Evolutionary conservation across 2,888 invertebrate genomes (phyloP).

Genomic region (Pseudococcus jackbeardsleyi): DNA sequence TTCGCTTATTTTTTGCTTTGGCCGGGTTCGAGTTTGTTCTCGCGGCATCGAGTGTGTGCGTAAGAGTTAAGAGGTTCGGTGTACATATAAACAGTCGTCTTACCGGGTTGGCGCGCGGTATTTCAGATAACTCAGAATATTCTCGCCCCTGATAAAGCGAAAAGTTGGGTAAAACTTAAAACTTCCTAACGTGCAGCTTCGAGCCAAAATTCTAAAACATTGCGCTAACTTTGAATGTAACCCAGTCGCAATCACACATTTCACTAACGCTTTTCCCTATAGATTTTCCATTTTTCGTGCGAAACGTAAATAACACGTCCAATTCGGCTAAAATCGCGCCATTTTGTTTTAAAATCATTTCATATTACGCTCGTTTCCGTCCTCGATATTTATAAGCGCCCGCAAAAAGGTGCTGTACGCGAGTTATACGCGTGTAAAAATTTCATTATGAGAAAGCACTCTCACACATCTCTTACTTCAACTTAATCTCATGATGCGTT

Average conservation of each 20-base stretch:
- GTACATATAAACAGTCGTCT: constrained; percentile 28
- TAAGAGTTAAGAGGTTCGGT: neutral
- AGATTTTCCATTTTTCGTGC: constrained; percentile 44
- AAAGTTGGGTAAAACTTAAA: constrained; percentile 37
- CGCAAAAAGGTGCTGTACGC: neutral
- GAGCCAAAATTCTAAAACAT: constrained; percentile 31
- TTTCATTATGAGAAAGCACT: constrained; percentile 28
- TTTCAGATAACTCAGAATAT: constrained; percentile 39
- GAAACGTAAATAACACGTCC: constrained; percentile 27
- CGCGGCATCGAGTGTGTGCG: neutral
- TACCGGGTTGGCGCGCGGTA: neutral
- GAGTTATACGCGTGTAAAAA: constrained; percentile 18
- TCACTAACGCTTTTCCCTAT: constrained; percentile 25
- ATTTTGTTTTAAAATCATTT: constrained; percentile 37
- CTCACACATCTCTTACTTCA: neutral
- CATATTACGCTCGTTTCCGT: constrained; percentile 25
- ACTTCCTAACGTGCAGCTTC: constrained; percentile 35
- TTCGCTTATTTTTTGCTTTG: neutral
- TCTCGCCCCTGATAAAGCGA: constrained; percentile 22
- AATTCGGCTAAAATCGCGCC: constrained; percentile 36
- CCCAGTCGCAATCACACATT: constrained; percentile 32
- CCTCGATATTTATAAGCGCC: constrained; percentile 23
- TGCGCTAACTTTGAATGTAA: constrained; percentile 29
- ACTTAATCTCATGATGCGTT: constrained; percentile 32
- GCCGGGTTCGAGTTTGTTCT: no score